Percentiles rank a stretch among this genome's conserved stretches.
phyloP scores from a whole-genome alignment of 2,113 vertebrate species.

The Tichodroma muraria region DNA sequence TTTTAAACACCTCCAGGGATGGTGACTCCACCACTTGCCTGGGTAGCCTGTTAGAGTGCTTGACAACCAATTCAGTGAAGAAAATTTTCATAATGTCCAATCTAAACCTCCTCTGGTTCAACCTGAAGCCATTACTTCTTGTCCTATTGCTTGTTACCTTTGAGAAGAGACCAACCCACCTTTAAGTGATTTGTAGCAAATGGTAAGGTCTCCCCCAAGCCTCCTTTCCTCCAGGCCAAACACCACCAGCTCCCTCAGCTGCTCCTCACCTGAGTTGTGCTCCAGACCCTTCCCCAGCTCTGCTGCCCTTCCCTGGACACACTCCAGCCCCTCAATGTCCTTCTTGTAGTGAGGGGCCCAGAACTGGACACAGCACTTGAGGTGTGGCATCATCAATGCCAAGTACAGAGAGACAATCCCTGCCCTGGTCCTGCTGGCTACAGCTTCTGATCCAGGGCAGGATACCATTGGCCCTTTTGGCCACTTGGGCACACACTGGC shows the following conservation, averaged over 20 bases:
- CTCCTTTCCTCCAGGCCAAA: neutral
- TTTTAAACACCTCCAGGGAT: neutral
- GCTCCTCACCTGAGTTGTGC: neutral
- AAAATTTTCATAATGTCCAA: neutral
- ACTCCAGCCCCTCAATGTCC: fast-evolving
- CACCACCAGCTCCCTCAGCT: neutral
- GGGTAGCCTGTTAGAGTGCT: neutral
- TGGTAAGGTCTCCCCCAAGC: neutral
- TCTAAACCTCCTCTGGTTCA: neutral
- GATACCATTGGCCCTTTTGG: neutral
- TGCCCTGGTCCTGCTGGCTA: neutral
- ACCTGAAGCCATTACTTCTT: neutral
- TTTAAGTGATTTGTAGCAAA: neutral
- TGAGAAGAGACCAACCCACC: neutral
- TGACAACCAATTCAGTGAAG: neutral
- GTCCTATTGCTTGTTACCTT: neutral
- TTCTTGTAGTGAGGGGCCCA: neutral
- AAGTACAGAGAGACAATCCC: neutral
- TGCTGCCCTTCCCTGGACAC: fast-evolving
- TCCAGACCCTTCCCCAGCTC: neutral
- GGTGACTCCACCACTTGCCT: neutral
- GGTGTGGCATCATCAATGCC: fast-evolving
- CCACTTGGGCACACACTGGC: neutral
- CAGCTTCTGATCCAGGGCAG: neutral
- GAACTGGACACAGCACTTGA: fast-evolving